Evolutionary conservation across 2,113 vertebrate species (phyloP).

Genomic region (Prietella phreatophila): DNA sequence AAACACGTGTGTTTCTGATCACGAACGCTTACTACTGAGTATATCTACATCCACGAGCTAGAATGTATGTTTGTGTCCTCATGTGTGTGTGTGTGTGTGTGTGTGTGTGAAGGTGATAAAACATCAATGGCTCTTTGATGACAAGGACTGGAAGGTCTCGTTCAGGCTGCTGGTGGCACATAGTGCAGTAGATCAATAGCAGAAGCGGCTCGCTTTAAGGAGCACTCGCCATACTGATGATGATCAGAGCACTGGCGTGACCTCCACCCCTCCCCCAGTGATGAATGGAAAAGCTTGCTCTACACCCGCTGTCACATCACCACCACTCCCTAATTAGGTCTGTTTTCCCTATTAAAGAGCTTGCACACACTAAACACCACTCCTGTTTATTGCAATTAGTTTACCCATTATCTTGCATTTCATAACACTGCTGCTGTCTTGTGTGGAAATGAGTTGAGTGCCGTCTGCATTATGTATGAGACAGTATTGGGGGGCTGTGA

Average conservation of each 20-base stretch:
- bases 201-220: conserved; percentile 49
- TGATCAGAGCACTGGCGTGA: conserved; percentile 79
- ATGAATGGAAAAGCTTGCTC: conserved; percentile 80
- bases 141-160: conserved; percentile 38
- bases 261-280: conserved; percentile 70
- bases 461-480: conserved; percentile 82
- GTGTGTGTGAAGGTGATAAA: conserved; percentile 59
- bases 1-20: conserved; percentile 51
- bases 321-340: conserved; percentile 89
- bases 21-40: conserved; percentile 25
- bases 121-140: conserved; percentile 43
- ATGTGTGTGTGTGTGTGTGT: conserved; percentile 64
- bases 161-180: conserved; percentile 35
- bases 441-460: conserved; percentile 76
- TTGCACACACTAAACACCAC: conserved; percentile 84
- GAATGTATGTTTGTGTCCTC: conserved; percentile 1
- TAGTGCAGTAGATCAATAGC: conserved; percentile 65
- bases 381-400: conserved; percentile 93
- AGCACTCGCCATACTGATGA: conserved; percentile 78
- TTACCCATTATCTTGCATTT: conserved; percentile 85
- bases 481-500: conserved; percentile 17
- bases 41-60: conserved; percentile 17
- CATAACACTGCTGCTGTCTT: conserved; percentile 72
- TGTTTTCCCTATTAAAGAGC: conserved; percentile 83
- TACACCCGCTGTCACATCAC: conserved; percentile 81